Base-by-base conservation (phyloP, 2,888 invertebrate species). In the Cremastinae sp. region DNA sequence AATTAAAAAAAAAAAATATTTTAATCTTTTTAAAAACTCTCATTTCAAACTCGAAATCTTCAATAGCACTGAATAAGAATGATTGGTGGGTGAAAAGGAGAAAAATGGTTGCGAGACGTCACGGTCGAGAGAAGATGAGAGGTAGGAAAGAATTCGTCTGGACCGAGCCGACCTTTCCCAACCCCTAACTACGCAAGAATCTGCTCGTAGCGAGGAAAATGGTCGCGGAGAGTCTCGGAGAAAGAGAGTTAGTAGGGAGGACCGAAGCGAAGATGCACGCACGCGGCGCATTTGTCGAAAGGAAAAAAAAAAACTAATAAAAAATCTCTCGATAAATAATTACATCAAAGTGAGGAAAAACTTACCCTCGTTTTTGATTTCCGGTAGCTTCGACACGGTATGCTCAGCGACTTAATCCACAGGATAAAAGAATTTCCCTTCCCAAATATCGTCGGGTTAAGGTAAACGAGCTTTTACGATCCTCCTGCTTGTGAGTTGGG, bases 101-200 rank as follows among this genome's bases (percentile, higher is more conserved):
- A 49, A 18, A 49, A 18, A 49, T 28, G 28, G 28, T 28, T 28
- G 5, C 2, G 28, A 28, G 28, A 28, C 28, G 28, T 2, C 28
- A 5, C 28, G 28, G 28, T 28, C 28, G 28, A 2, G 2, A 5
- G 5, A n/a, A n/a, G n/a, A 28, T 28, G 7, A 35, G 1, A 18
- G 16, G n/a, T 22, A 39, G n/a, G 16, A 20, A 35, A 53, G 37
- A 41, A 45, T 18, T 20, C 1, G 12, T 0, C 28, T 43, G 47
- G 56, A 56, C 45, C 56, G 37, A 16, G 45, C 66, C 68, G 58
- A 68, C 68, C 68, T 58, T 68, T 14, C 58, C 49, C 58, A 68
- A 68, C 58, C 49, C 58, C 37, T 12, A 18, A 37, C 18, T 37
- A 37, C 49, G 18, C 18, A 49, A 62, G 62, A 62, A 62, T 49